Percentiles rank a stretch among this genome's conserved stretches.
These are phyloP conservation scores for Macrosoma leucophasiata DNA, from an alignment of 2,888 invertebrate genomes.

Conservation along the genomic window DNA sequence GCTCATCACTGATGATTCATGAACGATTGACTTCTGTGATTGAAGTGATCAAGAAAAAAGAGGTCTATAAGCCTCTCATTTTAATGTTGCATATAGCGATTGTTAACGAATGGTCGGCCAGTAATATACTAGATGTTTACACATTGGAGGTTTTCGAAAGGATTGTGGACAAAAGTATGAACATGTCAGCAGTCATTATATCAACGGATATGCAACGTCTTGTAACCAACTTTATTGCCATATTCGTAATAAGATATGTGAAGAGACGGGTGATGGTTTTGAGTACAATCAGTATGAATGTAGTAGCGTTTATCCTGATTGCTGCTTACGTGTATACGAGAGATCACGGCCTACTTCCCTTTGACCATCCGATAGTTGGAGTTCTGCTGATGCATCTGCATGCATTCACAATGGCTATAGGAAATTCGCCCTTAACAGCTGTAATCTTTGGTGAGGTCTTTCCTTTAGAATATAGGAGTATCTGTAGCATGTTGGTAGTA, in stretches of 20 bases:
- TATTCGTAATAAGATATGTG: slow-evolving; percentile 73
- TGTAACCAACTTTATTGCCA: slow-evolving; percentile 72
- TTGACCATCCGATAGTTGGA: slow-evolving; percentile 52
- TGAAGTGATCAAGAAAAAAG: slow-evolving; percentile 35
- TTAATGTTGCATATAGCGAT: slow-evolving; percentile 77
- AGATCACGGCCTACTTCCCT: slow-evolving; percentile 29
- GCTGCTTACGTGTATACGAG: slow-evolving; percentile 52
- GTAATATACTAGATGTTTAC: slow-evolving; percentile 79
- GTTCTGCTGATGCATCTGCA: slow-evolving; percentile 65
- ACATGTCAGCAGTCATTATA: slow-evolving; percentile 78
- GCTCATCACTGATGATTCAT: slow-evolving; percentile 13
- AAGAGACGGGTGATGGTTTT: slow-evolving; percentile 77
- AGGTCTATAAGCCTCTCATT: slow-evolving; percentile 72
- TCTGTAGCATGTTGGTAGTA: slow-evolving; percentile 76
- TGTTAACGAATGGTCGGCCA: slow-evolving; percentile 78
- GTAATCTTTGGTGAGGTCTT: slow-evolving; percentile 82
- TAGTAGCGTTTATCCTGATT: slow-evolving; percentile 66
- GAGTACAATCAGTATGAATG: slow-evolving; percentile 73
- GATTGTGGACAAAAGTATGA: slow-evolving; percentile 69
- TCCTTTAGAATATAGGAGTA: slow-evolving; percentile 73
- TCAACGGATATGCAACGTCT: slow-evolving; percentile 76
- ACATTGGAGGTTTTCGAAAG: slow-evolving; percentile 75
- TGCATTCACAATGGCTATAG: slow-evolving; percentile 70
- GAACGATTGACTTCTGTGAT: slow-evolving; percentile 28
- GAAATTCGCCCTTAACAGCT: slow-evolving; percentile 78